Evolutionary conservation across 37 sponge, comb jelly and placozoan species (phyloP).

Genomic region (Diacarnus erythraeanus): DNA sequence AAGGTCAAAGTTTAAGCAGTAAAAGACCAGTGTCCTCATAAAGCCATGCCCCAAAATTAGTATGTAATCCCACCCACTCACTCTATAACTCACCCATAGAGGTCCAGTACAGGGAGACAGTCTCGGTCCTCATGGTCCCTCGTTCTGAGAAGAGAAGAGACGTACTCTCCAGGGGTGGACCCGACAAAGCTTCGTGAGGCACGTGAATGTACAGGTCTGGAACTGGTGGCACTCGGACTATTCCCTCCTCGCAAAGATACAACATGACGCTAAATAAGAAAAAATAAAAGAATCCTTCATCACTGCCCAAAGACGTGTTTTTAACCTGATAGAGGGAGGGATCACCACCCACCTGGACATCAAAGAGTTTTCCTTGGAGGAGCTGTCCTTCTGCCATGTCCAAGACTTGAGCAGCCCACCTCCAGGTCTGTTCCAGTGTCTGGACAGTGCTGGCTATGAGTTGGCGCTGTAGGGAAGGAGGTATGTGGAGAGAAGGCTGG

Average conservation of each 20-base stretch:
- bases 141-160: conserved; percentile 53
- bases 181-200: conserved; percentile 52
- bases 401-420: conserved; percentile 62
- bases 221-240: not conserved
- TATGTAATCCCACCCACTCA: no score
- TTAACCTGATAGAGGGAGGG: not conserved
- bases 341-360: conserved; percentile 49
- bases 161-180: conserved; percentile 78
- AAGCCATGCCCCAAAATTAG: no score
- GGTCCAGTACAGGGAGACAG: conserved; percentile 69
- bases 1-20: no score
- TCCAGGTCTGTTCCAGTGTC: conserved; percentile 65
- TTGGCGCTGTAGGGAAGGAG: not conserved
- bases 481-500: conserved; percentile 35
- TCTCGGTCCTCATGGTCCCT: conserved; percentile 32
- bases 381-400: conserved; percentile 83
- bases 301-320: not conserved
- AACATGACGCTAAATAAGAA: conserved; percentile 60
- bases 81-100: conserved; percentile 80
- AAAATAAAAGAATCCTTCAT: not conserved
- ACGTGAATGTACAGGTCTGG: not conserved
- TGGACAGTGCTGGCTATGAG: conserved; percentile 18
- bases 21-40: no score
- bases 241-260: conserved; percentile 44
- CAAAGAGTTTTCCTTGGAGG: conserved; percentile 59